These are phyloP conservation scores for Hipposideros armiger DNA, from an alignment of 2,113 vertebrate genomes.

Conservation along the genomic window DNA sequence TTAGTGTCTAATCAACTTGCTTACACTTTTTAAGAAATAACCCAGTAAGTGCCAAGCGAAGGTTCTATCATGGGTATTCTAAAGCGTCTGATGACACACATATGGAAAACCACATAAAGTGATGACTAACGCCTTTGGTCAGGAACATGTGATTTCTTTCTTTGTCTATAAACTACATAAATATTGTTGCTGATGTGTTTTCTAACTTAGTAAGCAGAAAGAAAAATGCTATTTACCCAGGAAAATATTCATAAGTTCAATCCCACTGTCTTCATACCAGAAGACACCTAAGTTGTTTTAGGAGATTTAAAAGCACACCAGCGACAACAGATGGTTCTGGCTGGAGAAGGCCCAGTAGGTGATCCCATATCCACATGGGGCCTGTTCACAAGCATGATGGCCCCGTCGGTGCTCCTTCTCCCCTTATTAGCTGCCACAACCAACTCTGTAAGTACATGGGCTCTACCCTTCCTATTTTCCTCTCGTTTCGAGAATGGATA, in stretches of 20 bases:
- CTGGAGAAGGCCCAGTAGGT: not conserved
- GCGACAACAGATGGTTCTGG: not conserved
- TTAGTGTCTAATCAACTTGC: not conserved
- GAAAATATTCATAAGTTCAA: slow-evolving; percentile 24
- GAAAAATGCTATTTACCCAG: not conserved
- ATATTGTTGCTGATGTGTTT: not conserved
- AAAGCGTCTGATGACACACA: slow-evolving; percentile 24
- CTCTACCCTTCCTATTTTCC: not conserved
- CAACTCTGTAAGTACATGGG: not conserved
- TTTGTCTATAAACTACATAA: slow-evolving; percentile 24
- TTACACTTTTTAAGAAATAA: not conserved
- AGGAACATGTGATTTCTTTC: slow-evolving; percentile 33
- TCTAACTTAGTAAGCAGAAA: slow-evolving; percentile 56
- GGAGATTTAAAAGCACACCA: not conserved
- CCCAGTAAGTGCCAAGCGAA: not conserved
- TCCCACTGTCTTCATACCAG: not conserved
- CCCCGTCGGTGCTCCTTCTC: not conserved
- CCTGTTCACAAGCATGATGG: not conserved
- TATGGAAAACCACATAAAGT: slow-evolving; percentile 44
- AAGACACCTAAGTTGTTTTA: not conserved
- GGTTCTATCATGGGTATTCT: not conserved
- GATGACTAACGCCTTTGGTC: slow-evolving; percentile 40
- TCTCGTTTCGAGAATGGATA: not conserved
- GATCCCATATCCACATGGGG: not conserved
- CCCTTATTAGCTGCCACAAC: not conserved